phyloP scores from a whole-genome alignment of 2,797 vertebrate genomes.

The Monodelphis domestica region DNA sequence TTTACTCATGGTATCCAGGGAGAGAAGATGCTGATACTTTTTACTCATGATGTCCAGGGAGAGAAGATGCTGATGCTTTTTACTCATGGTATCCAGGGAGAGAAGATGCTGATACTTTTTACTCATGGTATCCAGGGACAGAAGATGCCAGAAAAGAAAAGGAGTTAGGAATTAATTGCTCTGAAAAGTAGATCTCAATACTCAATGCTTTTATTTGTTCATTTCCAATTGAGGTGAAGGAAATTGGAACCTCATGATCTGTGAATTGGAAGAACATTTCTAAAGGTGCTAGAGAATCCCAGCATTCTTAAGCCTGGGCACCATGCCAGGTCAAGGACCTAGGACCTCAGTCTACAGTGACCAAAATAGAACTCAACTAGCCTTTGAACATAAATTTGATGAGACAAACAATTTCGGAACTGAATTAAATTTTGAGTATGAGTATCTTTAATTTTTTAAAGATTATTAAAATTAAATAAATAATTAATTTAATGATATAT shows the following conservation, averaged over 20 bases:
- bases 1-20: no score
- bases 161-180: not conserved
- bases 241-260: not conserved
- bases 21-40: no score
- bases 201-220: not conserved
- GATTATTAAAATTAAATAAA: no score
- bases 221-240: not conserved
- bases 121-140: no score
- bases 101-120: no score
- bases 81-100: no score
- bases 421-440: not conserved
- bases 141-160: no score
- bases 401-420: not conserved
- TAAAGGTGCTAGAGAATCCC: not conserved
- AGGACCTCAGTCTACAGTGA: not conserved
- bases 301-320: not conserved
- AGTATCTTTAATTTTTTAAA: no score
- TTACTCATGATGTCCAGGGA: no score
- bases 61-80: no score
- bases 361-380: not conserved
- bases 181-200: not conserved
- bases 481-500: no score
- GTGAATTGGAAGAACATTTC: not conserved
- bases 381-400: not conserved
- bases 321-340: not conserved